Evolutionary conservation across 2,888 invertebrate species (phyloP).

Genomic region (Acronicta leporina): DNA sequence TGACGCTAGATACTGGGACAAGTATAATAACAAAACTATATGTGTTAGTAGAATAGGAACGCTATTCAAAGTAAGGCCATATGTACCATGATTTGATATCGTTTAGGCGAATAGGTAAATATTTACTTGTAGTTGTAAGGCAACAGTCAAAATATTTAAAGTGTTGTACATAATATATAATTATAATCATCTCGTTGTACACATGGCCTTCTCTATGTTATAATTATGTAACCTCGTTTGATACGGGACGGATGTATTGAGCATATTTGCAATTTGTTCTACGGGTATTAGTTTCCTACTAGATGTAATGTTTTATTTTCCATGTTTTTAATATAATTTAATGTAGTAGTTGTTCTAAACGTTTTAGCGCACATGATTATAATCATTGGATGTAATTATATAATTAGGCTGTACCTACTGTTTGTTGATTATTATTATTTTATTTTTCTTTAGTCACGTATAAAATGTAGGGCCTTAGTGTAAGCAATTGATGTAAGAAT

Average conservation of each 20-base stretch:
- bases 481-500: constrained; percentile 68
- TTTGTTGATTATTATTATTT: constrained; percentile 89
- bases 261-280: constrained; percentile 85
- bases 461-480: constrained; percentile 76
- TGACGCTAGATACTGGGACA: constrained; percentile 39
- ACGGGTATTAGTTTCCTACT: constrained; percentile 90
- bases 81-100: constrained; percentile 60
- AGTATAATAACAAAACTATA: constrained; percentile 42
- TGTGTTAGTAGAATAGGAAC: constrained; percentile 59
- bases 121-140: constrained; percentile 65
- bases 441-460: constrained; percentile 80
- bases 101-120: constrained; percentile 61
- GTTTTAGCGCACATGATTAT: constrained; percentile 80
- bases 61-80: constrained; percentile 60
- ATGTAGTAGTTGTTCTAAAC: constrained; percentile 71
- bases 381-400: constrained; percentile 73
- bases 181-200: constrained; percentile 76
- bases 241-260: constrained; percentile 55
- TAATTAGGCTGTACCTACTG: constrained; percentile 67
- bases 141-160: constrained; percentile 71
- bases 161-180: constrained; percentile 76
- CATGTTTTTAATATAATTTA: constrained; percentile 76
- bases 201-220: constrained; percentile 61
- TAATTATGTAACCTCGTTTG: constrained; percentile 41
- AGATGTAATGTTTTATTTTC: constrained; percentile 84